Base-by-base conservation (phyloP, 2,113 vertebrate species). In the Cyrtonyx montezumae region DNA sequence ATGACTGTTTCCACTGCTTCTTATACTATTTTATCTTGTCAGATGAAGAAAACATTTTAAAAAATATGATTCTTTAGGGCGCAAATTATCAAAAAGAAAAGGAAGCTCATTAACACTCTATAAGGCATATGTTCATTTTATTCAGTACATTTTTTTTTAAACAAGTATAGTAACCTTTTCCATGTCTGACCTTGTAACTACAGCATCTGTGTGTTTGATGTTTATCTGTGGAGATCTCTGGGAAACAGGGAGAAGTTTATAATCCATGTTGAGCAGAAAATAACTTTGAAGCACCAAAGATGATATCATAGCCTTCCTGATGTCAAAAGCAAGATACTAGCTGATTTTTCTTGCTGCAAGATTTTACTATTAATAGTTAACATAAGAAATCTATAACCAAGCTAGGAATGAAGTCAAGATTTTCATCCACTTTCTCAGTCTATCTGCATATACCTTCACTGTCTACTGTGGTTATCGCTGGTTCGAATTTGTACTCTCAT, bases 241-340 rank as follows among this genome's bases (percentile, higher is more conserved):
- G 49, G 88, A 92, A 73, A 67, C 9, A 51, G 19, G 19, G 42
- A 82, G 36, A 32, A 76, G 56, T 87, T 87, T 70, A 51, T 93
- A 74, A 92, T 82, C 66, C 61, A 45, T 77, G 1, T 87, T 82
- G 17, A 36, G 56, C 25, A 79, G 68, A 74, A 81, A 86, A 87
- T 6, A 65, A 84, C 76, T 88, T 90, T 90, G 0, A 67, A 43
- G 59, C 51, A 87, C 48, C 32, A 53, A 69, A 87, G 75, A 70
- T 65, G 85, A 68, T n/a, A 81, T 58, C 61, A 36, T 68, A 48
- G 12, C 36, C 71, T 69, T 83, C 25, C 28, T 67, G 59, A 69
- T 85, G 84, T 85, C 90, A 93, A 77, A 95, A 68, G 43, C 51
- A 87, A 88, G 21, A 16, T 53, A 45, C 69, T 56, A 56, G 70